These are phyloP conservation scores for Gerris lacustris DNA, from an alignment of 2,888 invertebrate species.

Conservation along the genomic window DNA sequence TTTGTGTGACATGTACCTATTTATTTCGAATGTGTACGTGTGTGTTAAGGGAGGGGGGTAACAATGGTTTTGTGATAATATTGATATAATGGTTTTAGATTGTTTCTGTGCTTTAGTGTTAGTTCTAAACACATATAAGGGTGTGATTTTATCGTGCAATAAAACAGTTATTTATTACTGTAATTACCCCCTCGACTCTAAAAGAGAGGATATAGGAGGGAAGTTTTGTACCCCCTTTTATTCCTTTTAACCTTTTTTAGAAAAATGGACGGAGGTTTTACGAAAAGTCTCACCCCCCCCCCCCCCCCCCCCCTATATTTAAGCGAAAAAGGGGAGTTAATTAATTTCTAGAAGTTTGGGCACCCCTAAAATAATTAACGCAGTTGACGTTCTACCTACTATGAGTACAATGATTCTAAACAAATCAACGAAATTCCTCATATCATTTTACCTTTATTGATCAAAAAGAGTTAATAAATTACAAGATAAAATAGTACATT, in stretches of 20 bases:
- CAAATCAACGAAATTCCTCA: too few species aligned
- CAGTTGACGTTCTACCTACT: too few species aligned
- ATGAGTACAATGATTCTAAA: too few species aligned
- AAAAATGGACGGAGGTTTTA: background rate
- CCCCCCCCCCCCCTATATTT: background rate
- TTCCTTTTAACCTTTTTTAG: background rate
- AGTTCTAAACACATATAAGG: background rate
- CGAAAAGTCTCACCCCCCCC: background rate
- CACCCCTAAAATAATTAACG: background rate
- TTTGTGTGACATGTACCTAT: too few species aligned
- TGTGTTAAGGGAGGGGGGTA: too few species aligned
- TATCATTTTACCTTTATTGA: too few species aligned
- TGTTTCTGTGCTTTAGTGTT: background rate
- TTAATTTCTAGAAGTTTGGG: background rate
- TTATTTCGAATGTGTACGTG: too few species aligned
- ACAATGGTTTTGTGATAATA: background rate
- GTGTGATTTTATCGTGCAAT: background rate
- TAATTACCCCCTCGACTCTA: background rate
- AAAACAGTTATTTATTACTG: background rate
- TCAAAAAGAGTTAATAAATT: too few species aligned
- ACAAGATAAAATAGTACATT: too few species aligned
- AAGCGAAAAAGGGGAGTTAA: background rate
- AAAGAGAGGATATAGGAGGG: too few species aligned
- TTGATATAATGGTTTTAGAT: background rate
- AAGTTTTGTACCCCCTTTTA: too few species aligned